These are phyloP conservation scores for Trachelus tabidus DNA, from an alignment of 2,888 invertebrate genomes.

Conservation along the genomic window DNA sequence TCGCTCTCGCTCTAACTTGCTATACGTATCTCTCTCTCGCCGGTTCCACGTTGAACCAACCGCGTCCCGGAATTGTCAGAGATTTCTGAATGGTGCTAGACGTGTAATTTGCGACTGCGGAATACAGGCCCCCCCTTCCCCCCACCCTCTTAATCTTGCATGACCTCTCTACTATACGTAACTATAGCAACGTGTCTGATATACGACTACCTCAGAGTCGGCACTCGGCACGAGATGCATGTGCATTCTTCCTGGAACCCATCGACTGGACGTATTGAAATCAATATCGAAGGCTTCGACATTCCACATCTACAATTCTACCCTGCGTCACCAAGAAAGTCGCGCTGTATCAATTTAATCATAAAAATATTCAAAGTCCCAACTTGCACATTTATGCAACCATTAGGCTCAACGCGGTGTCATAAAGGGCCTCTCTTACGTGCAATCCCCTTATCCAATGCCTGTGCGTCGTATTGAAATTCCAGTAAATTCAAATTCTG, in stretches of 20 bases:
- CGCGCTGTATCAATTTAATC: background rate
- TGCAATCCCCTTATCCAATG: background rate
- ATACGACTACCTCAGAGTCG: background rate
- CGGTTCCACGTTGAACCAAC: constrained; percentile 10
- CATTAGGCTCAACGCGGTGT: background rate
- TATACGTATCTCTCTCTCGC: background rate
- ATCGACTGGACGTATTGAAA: background rate
- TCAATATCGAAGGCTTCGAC: background rate
- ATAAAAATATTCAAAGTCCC: background rate
- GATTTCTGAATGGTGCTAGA: constrained; percentile 43
- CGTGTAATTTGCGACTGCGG: constrained; percentile 45
- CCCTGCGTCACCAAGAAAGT: background rate
- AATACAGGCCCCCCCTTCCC: constrained; percentile 24
- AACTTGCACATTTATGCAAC: too few species aligned
- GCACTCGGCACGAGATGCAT: background rate
- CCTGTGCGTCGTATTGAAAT: background rate
- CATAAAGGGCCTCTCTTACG: background rate
- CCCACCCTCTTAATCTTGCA: background rate
- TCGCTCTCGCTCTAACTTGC: constrained; percentile 8
- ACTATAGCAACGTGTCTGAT: background rate
- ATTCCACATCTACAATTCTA: background rate
- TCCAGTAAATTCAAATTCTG: background rate
- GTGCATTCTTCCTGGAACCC: background rate
- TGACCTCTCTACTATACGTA: background rate
- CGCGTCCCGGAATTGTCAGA: constrained; percentile 39